phyloP scores from a whole-genome alignment of 2,888 invertebrate species.

The Polia nebulosa region DNA sequence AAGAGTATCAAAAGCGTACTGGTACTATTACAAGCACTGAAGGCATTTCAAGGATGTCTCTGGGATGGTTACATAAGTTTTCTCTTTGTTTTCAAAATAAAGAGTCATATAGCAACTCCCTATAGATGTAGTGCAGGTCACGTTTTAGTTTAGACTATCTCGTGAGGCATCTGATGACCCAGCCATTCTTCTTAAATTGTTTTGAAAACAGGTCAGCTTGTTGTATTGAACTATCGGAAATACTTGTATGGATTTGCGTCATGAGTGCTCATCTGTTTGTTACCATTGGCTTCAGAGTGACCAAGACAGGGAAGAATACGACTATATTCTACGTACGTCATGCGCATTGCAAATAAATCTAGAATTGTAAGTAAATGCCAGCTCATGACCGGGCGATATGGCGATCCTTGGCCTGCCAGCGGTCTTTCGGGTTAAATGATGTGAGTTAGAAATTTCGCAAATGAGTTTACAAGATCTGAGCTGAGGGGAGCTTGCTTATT shows the following conservation, averaged over 20 bases:
- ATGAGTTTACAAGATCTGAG: neutral
- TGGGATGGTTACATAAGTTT: too few species aligned
- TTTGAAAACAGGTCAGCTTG: conserved; percentile 40
- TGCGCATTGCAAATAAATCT: neutral
- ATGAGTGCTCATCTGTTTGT: conserved; percentile 35
- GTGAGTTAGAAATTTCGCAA: neutral
- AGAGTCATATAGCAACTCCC: neutral
- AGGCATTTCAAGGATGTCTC: too few species aligned
- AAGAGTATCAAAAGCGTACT: too few species aligned
- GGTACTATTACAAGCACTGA: too few species aligned
- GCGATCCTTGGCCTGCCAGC: neutral
- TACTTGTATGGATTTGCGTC: conserved; percentile 5
- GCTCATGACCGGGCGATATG: too few species aligned
- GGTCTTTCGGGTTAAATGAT: neutral
- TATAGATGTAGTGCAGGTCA: neutral
- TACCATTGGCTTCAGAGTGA: neutral
- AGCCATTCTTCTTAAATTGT: conserved; percentile 46
- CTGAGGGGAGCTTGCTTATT: neutral
- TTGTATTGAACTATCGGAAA: conserved; percentile 31
- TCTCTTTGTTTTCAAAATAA: conserved; percentile 21
- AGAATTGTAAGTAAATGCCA: neutral
- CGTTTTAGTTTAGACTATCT: conserved; percentile 27
- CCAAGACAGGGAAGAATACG: neutral
- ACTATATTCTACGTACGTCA: neutral
- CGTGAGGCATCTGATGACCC: conserved; percentile 25